Conservation (phyloP, 1,140 invertebrate genomes). For the Drosophila kikkawai region DNA sequence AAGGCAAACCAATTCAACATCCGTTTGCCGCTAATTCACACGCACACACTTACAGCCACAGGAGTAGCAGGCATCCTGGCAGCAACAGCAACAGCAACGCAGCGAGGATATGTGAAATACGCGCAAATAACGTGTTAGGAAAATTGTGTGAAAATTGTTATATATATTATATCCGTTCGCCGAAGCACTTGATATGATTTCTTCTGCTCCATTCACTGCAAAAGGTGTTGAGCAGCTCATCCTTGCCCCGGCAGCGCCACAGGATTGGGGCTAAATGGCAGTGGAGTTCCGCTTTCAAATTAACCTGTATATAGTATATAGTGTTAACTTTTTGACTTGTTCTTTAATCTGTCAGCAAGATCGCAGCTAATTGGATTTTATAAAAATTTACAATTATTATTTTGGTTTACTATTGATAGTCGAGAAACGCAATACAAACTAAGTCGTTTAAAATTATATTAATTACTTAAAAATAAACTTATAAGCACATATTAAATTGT, state of each 20-base stretch:
- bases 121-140: conserved; percentile 82
- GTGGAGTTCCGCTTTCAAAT: conserved; percentile 12
- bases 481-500: neutral
- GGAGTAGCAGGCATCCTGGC: conserved; percentile 44
- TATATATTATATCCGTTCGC: conserved; percentile 80
- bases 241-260: conserved; percentile 3
- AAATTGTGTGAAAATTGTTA: conserved; percentile 83
- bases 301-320: conserved; percentile 15
- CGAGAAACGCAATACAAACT: neutral
- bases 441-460: neutral
- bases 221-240: conserved; percentile 70
- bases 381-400: neutral
- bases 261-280: conserved; percentile 8
- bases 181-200: conserved; percentile 76
- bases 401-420: neutral
- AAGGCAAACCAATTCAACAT: conserved; percentile 83
- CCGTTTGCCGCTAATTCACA: conserved; percentile 82
- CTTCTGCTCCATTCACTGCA: conserved; percentile 76
- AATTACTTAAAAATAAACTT: neutral
- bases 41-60: conserved; percentile 49
- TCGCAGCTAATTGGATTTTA: neutral
- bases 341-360: neutral
- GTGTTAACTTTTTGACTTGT: neutral
- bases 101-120: conserved; percentile 78
- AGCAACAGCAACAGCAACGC: conserved; percentile 49